phyloP scores from a whole-genome alignment of 2,113 vertebrate species.

The Sturnira hondurensis region DNA sequence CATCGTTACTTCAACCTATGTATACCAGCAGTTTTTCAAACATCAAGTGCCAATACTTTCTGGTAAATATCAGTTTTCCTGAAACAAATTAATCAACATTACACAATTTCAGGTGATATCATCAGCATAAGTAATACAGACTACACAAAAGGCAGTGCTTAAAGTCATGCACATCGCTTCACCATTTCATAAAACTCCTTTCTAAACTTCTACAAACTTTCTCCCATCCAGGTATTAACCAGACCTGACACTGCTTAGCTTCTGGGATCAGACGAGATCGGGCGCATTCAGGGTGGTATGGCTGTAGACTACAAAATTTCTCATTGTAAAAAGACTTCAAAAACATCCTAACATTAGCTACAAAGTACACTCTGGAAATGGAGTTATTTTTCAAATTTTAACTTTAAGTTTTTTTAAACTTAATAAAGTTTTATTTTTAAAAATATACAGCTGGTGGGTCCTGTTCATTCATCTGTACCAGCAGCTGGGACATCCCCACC shows the following conservation, averaged over 20 bases:
- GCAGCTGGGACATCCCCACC: not conserved
- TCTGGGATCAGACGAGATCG: no score
- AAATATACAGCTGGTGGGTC: not conserved
- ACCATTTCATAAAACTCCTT: not conserved
- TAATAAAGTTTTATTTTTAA: not conserved
- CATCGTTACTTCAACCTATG: not conserved
- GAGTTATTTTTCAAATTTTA: constrained; percentile 9
- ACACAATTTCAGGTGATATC: not conserved
- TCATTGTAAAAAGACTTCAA: not conserved
- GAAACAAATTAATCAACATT: not conserved
- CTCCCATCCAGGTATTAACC: no score
- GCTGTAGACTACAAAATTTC: not conserved
- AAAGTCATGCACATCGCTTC: constrained; percentile 2
- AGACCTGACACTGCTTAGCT: no score
- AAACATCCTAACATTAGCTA: not conserved
- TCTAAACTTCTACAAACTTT: not conserved
- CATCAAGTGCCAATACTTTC: not conserved
- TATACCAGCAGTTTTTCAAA: not conserved
- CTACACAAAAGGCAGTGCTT: not conserved
- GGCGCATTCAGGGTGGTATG: no score
- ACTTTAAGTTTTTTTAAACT: not conserved
- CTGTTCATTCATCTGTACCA: not conserved
- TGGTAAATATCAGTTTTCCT: not conserved
- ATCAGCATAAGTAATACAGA: not conserved
- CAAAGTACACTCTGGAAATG: not conserved